These are phyloP conservation scores for Marisa cornuarietis DNA, from an alignment of 1,140 invertebrate species.

Conservation along the genomic window DNA sequence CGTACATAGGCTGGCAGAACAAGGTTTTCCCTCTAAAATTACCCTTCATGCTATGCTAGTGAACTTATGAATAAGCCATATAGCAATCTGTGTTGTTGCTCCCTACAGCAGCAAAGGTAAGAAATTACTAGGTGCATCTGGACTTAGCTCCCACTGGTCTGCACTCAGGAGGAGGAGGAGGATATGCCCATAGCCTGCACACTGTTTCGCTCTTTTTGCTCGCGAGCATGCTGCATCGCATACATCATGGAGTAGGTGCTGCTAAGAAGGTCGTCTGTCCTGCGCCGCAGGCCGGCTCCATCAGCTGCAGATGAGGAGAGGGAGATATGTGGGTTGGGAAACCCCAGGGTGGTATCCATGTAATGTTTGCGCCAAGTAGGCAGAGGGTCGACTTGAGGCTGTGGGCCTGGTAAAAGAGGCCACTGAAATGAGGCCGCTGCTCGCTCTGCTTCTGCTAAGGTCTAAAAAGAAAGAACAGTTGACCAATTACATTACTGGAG, in stretches of 20 bases:
- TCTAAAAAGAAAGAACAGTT: neutral
- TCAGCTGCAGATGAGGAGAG: neutral
- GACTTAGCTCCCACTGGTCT: neutral
- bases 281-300: neutral
- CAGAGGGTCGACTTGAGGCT: neutral
- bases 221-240: conserved; percentile 24
- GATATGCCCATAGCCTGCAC: neutral
- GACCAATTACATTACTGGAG: too few relatives aligned
- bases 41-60: neutral
- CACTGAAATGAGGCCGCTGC: conserved; percentile 10
- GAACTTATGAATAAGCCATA: neutral
- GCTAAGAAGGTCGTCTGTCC: conserved; percentile 25
- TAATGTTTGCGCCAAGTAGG: conserved; percentile 27
- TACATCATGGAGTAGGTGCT: conserved; percentile 32
- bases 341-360: conserved; percentile 17
- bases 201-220: neutral
- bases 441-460: conserved; percentile 14
- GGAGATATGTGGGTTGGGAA: neutral
- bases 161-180: neutral
- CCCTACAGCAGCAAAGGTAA: neutral
- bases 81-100: neutral
- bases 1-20: too few relatives aligned
- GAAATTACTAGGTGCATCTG: neutral
- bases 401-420: neutral
- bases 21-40: neutral